Percentiles rank a stretch among this genome's conserved stretches.
phyloP scores from a whole-genome alignment of 2,797 vertebrate species.

The Cryptoblepharus egeriae region DNA sequence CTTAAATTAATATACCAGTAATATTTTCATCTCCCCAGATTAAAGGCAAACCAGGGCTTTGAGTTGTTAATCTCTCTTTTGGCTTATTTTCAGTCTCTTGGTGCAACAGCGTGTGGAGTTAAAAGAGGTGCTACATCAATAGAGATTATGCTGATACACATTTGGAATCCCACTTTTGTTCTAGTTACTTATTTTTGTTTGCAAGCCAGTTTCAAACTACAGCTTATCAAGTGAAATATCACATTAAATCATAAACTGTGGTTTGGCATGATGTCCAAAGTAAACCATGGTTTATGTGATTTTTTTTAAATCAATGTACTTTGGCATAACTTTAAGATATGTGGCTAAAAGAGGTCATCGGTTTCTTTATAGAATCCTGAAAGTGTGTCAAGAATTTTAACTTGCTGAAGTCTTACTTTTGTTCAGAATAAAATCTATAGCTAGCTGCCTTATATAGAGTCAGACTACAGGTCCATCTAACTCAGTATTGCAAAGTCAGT shows the following conservation, averaged over 20 bases:
- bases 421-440: neutral
- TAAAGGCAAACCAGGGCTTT: neutral
- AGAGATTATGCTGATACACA: neutral
- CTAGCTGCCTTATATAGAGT: too few relatives aligned
- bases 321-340: neutral
- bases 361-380: neutral
- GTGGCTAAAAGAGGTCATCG: neutral
- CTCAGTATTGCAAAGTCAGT: too few relatives aligned
- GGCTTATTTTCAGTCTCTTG: neutral
- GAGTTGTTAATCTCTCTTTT: neutral
- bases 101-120: neutral
- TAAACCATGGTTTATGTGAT: neutral
- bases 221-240: neutral
- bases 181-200: neutral
- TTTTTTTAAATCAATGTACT: neutral
- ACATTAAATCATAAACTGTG: neutral
- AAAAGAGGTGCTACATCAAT: neutral
- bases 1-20: too few relatives aligned
- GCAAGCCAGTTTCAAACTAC: neutral
- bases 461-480: too few relatives aligned
- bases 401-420: neutral
- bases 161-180: neutral
- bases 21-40: neutral
- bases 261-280: neutral
- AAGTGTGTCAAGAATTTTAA: neutral